These are phyloP conservation scores for Palythoa grandiflora DNA, from an alignment of 92 coral and sea anemone genomes.

Conservation along the genomic window DNA sequence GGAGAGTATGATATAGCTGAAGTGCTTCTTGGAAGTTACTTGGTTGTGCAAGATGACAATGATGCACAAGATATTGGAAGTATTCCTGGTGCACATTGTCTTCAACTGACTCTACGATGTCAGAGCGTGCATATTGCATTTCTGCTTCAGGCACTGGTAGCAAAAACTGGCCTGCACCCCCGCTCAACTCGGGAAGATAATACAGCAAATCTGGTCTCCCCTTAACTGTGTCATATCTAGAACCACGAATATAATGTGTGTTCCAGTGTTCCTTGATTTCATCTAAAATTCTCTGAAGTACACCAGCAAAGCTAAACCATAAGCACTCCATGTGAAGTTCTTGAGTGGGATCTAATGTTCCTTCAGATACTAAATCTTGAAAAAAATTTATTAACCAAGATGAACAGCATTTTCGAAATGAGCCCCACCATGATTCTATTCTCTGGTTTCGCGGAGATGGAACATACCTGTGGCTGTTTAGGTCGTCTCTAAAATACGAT, in stretches of 20 bases:
- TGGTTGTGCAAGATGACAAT: conserved; percentile 52
- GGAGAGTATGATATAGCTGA: conserved; percentile 55
- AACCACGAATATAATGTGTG: conserved; percentile 69
- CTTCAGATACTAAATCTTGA: no score
- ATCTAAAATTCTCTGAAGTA: not conserved
- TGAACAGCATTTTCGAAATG: no score
- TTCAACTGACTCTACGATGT: no score
- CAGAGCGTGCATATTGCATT: conserved; percentile 14
- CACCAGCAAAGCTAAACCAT: no score
- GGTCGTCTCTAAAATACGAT: no score
- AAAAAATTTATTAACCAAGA: no score
- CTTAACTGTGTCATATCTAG: conserved; percentile 69
- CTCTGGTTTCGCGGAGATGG: no score
- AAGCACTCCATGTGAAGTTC: no score
- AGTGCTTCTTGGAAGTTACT: conserved; percentile 64
- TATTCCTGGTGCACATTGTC: conserved; percentile 67
- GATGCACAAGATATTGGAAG: conserved; percentile 62
- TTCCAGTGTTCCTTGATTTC: conserved; percentile 78
- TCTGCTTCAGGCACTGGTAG: conserved; percentile 65
- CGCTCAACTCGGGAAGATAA: conserved; percentile 69
- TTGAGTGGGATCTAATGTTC: no score
- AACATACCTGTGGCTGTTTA: no score
- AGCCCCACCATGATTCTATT: no score
- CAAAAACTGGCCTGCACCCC: conserved; percentile 62
- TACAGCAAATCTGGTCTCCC: conserved; percentile 78